Evolutionary conservation across 2,797 vertebrate genomes (phyloP), one percentile per base, ranked within the genome.

Genomic region (Aeoliscus strigatus): DNA sequence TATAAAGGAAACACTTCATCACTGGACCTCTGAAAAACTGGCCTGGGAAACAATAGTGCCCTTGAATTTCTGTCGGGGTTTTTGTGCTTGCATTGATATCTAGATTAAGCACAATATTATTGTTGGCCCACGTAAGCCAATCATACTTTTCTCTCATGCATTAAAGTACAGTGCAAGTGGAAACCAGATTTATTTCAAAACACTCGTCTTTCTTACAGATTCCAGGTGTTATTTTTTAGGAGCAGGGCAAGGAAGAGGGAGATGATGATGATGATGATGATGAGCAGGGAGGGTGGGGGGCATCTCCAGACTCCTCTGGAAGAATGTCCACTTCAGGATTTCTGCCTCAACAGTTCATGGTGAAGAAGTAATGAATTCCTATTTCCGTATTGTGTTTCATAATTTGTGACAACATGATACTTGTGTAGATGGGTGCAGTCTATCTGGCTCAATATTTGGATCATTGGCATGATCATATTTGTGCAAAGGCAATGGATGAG

Each of bases 101-200:
- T 81, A 85, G 77, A 86, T 87, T 83, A 84, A 86, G 77, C 57
- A 75, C 61, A 85, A 85, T 86, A 86, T 87, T 89, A 78, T 84
- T 86, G 60, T 84, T 87, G 88, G 87, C 74, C 60, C 61, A 8
- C 51, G 51, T 14, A 32, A 67, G 59, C 63, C 57, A 80, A 77
- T 80, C 60, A 54, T 3, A 15, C 68, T 73, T 78, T 79, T 81
- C 67, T 77, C 58, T 74, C 66, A 32, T 72, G 73, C 64, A 78
- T 73, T 51, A 54, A 70, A 60, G 51, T 54, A 66, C 15, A 44
- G 54, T 67, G 46, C 54, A 60, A 67, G 52, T 73, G 66, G 71
- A 81, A 79, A 75, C 49, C 38, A 67, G 50, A 60, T 55, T 55
- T 40, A 60, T 70, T n/a, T n/a, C n/a, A n/a, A n/a, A n/a, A n/a